phyloP scores from a whole-genome alignment of 1,140 invertebrate genomes.

The Danaus plexippus region DNA sequence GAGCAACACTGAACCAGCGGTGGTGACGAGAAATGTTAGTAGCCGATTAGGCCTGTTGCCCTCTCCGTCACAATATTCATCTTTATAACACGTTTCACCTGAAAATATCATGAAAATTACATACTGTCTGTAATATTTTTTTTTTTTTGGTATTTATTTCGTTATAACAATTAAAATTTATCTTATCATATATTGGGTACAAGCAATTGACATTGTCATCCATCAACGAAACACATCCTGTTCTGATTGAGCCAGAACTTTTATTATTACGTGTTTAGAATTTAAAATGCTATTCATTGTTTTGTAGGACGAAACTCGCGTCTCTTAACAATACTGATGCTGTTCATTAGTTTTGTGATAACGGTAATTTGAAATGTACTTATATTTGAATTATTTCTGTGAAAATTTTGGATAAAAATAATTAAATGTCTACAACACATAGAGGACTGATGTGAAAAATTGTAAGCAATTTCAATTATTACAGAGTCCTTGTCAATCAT shows the following conservation, averaged over 20 bases:
- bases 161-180: conserved; percentile 5
- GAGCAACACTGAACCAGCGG: conserved; percentile 78
- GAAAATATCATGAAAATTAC: conserved; percentile 18
- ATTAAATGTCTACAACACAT: too few species aligned
- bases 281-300: too few species aligned
- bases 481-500: too few species aligned
- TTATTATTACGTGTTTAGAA: neutral
- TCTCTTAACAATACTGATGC: too few species aligned
- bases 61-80: conserved; percentile 57
- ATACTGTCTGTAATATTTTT: neutral
- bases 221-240: too few species aligned
- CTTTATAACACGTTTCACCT: conserved; percentile 52
- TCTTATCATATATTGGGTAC: neutral
- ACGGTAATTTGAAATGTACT: too few species aligned
- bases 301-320: too few species aligned
- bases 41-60: conserved; percentile 46
- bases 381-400: too few species aligned
- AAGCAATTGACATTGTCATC: neutral
- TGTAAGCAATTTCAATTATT: too few species aligned
- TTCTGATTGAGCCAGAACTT: neutral
- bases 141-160: neutral
- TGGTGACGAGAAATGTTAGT: conserved; percentile 72
- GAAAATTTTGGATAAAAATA: too few species aligned
- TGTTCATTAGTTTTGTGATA: too few species aligned
- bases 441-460: too few species aligned